phyloP scores from a whole-genome alignment of 2,888 invertebrate species.

The Hecatera dysodea region DNA sequence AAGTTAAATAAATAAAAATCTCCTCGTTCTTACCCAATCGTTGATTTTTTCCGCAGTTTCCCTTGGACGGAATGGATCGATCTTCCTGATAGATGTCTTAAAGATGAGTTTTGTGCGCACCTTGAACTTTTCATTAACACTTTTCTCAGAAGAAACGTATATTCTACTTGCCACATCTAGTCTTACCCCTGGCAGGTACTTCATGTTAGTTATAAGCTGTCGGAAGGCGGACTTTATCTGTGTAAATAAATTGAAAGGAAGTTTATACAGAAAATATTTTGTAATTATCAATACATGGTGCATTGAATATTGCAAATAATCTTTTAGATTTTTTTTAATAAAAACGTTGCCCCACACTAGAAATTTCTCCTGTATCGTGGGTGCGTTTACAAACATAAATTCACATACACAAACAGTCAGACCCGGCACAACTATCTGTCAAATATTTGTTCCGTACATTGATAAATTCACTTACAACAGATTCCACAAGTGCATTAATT shows the following conservation, averaged over 20 bases:
- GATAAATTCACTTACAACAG: background rate
- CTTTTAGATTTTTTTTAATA: too few species aligned
- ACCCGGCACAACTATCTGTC: too few species aligned
- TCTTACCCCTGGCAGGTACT: conserved; percentile 81
- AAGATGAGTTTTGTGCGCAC: conserved; percentile 89
- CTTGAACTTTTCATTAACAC: conserved; percentile 87
- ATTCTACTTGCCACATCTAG: conserved; percentile 92
- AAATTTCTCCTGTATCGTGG: too few species aligned
- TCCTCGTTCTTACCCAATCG: conserved; percentile 69
- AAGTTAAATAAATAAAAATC: too few species aligned
- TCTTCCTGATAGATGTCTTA: conserved; percentile 87
- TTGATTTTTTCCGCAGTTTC: conserved; percentile 77
- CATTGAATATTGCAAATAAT: too few species aligned
- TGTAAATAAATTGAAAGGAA: background rate
- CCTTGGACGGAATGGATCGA: conserved; percentile 88
- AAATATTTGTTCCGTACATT: too few species aligned
- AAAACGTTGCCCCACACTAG: too few species aligned
- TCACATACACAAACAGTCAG: too few species aligned
- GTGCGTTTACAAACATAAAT: too few species aligned
- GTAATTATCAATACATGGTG: too few species aligned
- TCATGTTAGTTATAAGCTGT: conserved; percentile 60
- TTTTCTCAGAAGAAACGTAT: conserved; percentile 84
- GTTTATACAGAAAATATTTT: too few species aligned
- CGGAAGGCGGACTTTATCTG: conserved; percentile 43
- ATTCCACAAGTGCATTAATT: background rate